Percentiles rank a stretch among this genome's conserved stretches.
These are phyloP conservation scores for Oncorhynchus clarkii DNA, from an alignment of 2,113 vertebrate genomes.

Conservation along the genomic window DNA sequence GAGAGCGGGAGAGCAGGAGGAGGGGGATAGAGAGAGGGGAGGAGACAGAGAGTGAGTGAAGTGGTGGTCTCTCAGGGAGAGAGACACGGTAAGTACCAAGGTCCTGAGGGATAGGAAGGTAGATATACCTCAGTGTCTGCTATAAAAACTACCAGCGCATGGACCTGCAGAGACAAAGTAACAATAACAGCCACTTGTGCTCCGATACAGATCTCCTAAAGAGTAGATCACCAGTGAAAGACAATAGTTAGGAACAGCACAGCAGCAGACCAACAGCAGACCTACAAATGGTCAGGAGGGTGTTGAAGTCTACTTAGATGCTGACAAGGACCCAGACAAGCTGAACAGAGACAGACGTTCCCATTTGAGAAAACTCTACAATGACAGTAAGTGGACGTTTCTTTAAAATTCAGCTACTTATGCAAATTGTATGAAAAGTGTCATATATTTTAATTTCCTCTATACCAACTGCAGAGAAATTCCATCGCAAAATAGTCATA, in stretches of 20 bases:
- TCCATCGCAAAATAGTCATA: too few relatives aligned
- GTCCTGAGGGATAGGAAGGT: conserved; percentile 33
- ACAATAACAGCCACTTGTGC: conserved; percentile 2
- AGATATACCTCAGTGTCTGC: conserved; percentile 39
- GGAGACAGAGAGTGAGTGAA: background rate
- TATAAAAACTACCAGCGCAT: conserved; percentile 52
- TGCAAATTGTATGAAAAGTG: background rate
- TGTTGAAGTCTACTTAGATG: conserved; percentile 36
- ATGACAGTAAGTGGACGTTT: conserved; percentile 58
- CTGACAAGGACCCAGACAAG: conserved; percentile 34
- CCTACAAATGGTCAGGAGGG: background rate
- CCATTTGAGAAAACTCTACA: conserved; percentile 26
- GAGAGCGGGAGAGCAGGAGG: conserved; percentile 46
- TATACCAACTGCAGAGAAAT: too few relatives aligned
- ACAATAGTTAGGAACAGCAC: background rate
- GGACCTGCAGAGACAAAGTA: conserved; percentile 35
- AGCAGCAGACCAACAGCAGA: conserved; percentile 7
- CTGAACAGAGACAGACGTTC: conserved; percentile 47
- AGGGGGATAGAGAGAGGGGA: conserved; percentile 32
- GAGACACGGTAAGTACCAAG: conserved; percentile 50
- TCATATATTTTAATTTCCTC: too few relatives aligned
- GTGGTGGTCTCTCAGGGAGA: conserved; percentile 37
- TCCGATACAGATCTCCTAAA: conserved; percentile 3
- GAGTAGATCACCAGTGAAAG: conserved; percentile 12
- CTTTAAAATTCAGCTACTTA: background rate